These are phyloP conservation scores for Nicator chloris DNA, from an alignment of 2,113 vertebrate species.

Conservation along the genomic window DNA sequence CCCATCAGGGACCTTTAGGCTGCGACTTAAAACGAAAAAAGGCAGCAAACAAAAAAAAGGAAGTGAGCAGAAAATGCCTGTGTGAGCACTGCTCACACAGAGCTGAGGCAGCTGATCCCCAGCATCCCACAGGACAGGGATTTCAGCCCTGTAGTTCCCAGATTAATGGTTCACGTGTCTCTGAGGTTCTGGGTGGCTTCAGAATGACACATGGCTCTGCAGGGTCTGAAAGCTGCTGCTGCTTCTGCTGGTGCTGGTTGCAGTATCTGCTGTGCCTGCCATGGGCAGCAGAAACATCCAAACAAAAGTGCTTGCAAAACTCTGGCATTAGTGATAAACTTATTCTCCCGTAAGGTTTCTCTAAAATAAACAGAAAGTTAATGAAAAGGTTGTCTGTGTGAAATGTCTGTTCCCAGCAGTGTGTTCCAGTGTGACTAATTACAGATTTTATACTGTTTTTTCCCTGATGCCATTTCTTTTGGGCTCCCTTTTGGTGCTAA, in stretches of 20 bases:
- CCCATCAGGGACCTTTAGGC: neutral
- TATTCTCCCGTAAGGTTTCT: neutral
- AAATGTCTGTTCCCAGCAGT: neutral
- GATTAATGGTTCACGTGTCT: neutral
- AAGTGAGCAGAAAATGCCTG: rapidly evolving
- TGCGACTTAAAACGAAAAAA: neutral
- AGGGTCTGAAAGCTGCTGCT: neutral
- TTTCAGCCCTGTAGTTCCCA: neutral
- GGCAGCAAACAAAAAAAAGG: neutral
- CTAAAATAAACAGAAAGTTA: neutral
- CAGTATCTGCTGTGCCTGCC: neutral
- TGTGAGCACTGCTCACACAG: neutral
- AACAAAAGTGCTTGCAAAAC: neutral
- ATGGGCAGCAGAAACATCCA: neutral
- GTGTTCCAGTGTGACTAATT: neutral
- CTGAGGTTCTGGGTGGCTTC: neutral
- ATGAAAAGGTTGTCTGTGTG: neutral
- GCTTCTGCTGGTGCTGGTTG: neutral
- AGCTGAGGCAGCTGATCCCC: neutral
- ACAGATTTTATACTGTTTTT: neutral
- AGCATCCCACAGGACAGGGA: neutral
- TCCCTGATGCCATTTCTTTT: neutral
- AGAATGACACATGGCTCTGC: neutral
- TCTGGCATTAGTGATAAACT: neutral
- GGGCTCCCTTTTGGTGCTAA: neutral